phyloP scores from a whole-genome alignment of 2,113 vertebrate genomes.

The Cyanistes caeruleus region DNA sequence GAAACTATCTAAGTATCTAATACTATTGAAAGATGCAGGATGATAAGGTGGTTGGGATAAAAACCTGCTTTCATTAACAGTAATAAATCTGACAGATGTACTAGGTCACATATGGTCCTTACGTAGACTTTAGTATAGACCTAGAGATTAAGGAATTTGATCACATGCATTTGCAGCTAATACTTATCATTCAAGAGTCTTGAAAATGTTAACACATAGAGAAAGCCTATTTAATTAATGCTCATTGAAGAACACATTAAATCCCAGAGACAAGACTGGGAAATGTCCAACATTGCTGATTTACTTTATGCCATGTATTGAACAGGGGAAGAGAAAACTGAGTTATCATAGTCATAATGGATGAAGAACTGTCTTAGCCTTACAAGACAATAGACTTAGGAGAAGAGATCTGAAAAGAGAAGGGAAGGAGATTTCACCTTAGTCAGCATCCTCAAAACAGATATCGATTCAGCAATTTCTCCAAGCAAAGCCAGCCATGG shows the following conservation, averaged over 20 bases:
- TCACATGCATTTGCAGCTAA: background rate
- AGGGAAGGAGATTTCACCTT: background rate
- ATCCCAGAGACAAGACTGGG: background rate
- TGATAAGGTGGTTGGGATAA: background rate
- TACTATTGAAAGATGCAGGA: background rate
- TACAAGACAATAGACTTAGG: background rate
- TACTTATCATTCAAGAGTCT: background rate
- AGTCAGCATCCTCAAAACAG: background rate
- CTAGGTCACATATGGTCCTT: background rate
- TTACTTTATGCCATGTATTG: background rate
- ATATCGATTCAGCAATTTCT: background rate
- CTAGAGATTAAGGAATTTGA: background rate
- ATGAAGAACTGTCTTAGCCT: background rate
- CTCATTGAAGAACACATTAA: background rate
- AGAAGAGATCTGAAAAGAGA: background rate
- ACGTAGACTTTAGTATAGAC: background rate
- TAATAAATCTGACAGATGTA: background rate
- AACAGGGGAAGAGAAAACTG: background rate
- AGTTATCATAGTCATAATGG: background rate
- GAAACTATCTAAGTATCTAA: background rate
- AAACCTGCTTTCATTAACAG: background rate
- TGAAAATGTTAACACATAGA: background rate
- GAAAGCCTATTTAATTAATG: conserved; percentile 7
- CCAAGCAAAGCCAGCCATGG: background rate
- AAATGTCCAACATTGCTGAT: background rate